phyloP scores from a whole-genome alignment of 2,113 vertebrate species.

The Sorex araneus region DNA sequence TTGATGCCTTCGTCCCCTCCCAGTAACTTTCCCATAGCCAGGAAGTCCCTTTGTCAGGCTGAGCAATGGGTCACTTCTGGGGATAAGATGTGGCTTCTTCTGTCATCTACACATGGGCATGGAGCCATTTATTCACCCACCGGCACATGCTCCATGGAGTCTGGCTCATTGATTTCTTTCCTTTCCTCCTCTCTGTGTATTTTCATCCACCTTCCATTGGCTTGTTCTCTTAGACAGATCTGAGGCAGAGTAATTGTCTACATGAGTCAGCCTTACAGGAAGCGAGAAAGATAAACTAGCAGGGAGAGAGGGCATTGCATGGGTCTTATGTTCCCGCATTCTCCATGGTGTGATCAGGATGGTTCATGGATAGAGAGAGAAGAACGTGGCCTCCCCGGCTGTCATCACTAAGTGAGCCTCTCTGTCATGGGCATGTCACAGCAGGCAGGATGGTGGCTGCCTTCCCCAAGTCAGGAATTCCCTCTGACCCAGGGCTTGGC shows the following conservation, averaged over 20 bases:
- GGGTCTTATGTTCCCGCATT: slow-evolving; percentile 14
- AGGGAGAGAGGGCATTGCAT: neutral
- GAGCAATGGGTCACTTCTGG: accelerated
- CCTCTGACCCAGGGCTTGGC: neutral
- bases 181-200: slow-evolving; percentile 16
- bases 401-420: neutral
- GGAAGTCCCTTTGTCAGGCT: neutral
- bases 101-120: accelerated
- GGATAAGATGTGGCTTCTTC: neutral
- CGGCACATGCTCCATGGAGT: slow-evolving; percentile 69
- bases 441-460: neutral
- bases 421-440: neutral
- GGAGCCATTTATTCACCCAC: slow-evolving; percentile 34
- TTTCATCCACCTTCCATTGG: slow-evolving; percentile 80
- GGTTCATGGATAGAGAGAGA: slow-evolving; percentile 26
- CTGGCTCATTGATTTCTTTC: slow-evolving; percentile 77
- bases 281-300: slow-evolving; percentile 74
- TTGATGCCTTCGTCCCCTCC: neutral
- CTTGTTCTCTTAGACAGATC: slow-evolving; percentile 87
- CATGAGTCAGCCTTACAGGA: slow-evolving; percentile 86
- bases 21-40: neutral
- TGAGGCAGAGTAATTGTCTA: slow-evolving; percentile 88
- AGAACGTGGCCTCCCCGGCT: neutral
- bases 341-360: slow-evolving; percentile 81
- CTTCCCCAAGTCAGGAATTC: neutral